phyloP scores from a whole-genome alignment of 2,797 vertebrate species.

The Peromyscus attwateri region DNA sequence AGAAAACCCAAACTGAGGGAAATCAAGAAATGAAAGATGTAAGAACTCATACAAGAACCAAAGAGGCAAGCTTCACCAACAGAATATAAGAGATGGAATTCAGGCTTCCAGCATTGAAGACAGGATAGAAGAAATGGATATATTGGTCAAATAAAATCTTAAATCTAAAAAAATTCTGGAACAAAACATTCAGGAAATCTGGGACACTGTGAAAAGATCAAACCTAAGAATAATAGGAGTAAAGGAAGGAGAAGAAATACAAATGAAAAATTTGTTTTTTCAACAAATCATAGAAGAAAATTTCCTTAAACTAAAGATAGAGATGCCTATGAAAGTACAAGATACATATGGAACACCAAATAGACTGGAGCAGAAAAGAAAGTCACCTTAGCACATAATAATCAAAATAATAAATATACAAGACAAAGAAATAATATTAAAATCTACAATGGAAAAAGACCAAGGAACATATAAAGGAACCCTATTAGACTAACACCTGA shows the following conservation, averaged over 20 bases:
- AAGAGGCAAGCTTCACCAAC: neutral
- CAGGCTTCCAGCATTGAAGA: neutral
- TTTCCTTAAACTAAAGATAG: neutral
- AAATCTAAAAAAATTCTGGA: neutral
- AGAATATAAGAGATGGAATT: neutral
- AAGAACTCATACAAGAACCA: neutral
- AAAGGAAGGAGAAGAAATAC: neutral
- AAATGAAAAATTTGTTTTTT: neutral
- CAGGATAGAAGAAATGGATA: neutral
- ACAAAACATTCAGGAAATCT: neutral
- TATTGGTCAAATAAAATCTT: neutral
- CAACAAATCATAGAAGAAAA: neutral
- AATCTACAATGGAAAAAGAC: neutral
- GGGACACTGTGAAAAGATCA: neutral
- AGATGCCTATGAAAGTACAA: neutral
- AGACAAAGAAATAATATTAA: neutral
- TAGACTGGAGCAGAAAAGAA: neutral
- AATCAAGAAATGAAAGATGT: neutral
- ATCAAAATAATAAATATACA: neutral
- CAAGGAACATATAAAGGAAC: neutral
- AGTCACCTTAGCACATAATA: neutral
- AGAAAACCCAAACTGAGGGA: neutral
- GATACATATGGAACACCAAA: neutral
- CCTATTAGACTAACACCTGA: neutral
- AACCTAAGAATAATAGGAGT: neutral